These are phyloP conservation scores for Coleophora flavipennella DNA, from an alignment of 2,888 invertebrate species.

Conservation along the genomic window DNA sequence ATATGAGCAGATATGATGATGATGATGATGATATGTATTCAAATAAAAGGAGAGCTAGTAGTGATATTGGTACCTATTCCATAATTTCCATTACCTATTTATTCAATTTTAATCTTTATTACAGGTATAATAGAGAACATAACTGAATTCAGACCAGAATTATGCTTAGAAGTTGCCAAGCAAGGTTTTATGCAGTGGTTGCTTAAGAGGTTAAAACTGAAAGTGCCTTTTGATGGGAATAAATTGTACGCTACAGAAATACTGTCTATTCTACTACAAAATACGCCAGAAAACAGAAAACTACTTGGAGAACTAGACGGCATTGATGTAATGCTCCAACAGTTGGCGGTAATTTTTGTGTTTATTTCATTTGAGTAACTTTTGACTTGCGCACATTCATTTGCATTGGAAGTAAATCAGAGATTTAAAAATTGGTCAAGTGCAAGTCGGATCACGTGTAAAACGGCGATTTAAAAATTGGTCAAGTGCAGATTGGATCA, in stretches of 20 bases:
- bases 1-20: too few species aligned
- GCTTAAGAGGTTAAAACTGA: constrained; percentile 87
- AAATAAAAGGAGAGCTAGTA: too few species aligned
- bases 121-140: constrained; percentile 94
- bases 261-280: constrained; percentile 94
- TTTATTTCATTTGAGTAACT: not conserved
- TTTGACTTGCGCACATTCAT: too few species aligned
- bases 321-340: constrained; percentile 95
- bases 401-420: too few species aligned
- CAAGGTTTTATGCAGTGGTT: constrained; percentile 95
- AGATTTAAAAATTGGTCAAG: too few species aligned
- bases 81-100: too few species aligned
- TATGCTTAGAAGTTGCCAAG: constrained; percentile 88
- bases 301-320: constrained; percentile 94
- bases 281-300: constrained; percentile 85
- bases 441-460: too few species aligned
- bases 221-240: constrained; percentile 94
- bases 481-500: too few species aligned
- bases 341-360: constrained; percentile 80
- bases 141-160: constrained; percentile 89
- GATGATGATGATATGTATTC: too few species aligned
- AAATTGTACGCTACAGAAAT: constrained; percentile 97
- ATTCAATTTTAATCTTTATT: constrained; percentile 20
- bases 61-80: too few species aligned
- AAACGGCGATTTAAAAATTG: too few species aligned